phyloP scores from a whole-genome alignment of 2,113 vertebrate species.

The Ophthalmolycus amberensis region DNA sequence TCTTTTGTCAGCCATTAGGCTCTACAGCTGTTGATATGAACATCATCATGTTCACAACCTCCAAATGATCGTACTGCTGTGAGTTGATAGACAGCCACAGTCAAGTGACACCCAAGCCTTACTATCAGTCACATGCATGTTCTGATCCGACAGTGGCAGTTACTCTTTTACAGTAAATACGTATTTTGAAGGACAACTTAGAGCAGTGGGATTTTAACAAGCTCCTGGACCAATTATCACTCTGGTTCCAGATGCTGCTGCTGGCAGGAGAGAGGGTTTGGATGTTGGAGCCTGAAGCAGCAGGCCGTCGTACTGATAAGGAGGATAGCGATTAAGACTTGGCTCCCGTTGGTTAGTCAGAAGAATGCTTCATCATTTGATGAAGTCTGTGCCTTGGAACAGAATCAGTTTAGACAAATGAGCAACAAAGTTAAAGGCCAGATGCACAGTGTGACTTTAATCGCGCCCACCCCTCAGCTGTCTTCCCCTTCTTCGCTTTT shows the following conservation, averaged over 20 bases:
- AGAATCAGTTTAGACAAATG: neutral
- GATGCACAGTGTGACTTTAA: neutral
- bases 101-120: neutral
- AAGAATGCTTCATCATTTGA: neutral
- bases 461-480: neutral
- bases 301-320: neutral
- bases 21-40: neutral
- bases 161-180: neutral
- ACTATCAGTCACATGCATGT: neutral
- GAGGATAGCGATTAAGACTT: neutral
- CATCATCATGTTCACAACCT: conserved; percentile 4
- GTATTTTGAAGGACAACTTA: neutral
- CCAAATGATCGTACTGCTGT: neutral
- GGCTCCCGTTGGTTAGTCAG: neutral
- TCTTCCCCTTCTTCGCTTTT: neutral
- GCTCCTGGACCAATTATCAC: neutral
- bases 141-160: neutral
- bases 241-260: neutral
- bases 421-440: neutral
- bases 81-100: neutral
- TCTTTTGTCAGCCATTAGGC: neutral
- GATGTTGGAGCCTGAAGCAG: conserved; percentile 8
- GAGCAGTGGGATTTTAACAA: neutral
- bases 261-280: neutral
- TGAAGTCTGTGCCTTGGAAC: neutral